Base-by-base conservation (phyloP, 2,113 vertebrate genomes). In the Aythya baeri region DNA sequence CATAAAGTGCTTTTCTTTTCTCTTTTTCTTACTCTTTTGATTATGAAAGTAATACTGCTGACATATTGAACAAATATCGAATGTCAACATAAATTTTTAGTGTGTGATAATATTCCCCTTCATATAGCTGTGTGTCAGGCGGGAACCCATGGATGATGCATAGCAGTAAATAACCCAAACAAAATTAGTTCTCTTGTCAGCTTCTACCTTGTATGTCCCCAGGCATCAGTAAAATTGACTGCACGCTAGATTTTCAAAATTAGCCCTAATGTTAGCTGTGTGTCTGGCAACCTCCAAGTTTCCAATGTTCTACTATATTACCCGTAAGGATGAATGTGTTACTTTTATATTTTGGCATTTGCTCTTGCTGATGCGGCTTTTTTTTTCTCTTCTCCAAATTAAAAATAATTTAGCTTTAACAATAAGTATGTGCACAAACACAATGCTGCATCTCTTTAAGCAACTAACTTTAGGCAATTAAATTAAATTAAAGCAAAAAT, bases 201-300 rank as follows among this genome's bases (percentile, higher is more conserved):
- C 97, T 98, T 98, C 98, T 98, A 99, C 99, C 99, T 99, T 99
- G 98, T 98, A 98, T 98, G 97, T 98, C 98, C 99, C 98, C 94
- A 98, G 99, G 99, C 99, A 99, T 98, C 98, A 97, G 98, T 98
- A 99, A 99, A 99, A 99, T 99, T 99, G 99, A 99, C 99, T 99
- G 99, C 99, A 99, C 97, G 98, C 99, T 99, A 98, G 98, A 99
- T 99, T 99, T 99, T 99, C 98, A 99, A 99, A 99, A 99, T 99
- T 99, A 99, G 98, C 98, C 98, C 98, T 99, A 99, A 99, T 99
- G 99, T 99, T 99, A 98, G 98, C 98, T 98, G 97, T 98, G 98
- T 98, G 97, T 98, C 98, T 99, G 99, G 98, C 98, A 99, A 99
- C 98, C 98, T 98, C 98, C 98, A 98, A 98, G 98, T 98, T 98